Evolutionary conservation across 2,888 invertebrate genomes (phyloP), one percentile per base, ranked within the genome.

Genomic region (Entomobrya proxima): DNA sequence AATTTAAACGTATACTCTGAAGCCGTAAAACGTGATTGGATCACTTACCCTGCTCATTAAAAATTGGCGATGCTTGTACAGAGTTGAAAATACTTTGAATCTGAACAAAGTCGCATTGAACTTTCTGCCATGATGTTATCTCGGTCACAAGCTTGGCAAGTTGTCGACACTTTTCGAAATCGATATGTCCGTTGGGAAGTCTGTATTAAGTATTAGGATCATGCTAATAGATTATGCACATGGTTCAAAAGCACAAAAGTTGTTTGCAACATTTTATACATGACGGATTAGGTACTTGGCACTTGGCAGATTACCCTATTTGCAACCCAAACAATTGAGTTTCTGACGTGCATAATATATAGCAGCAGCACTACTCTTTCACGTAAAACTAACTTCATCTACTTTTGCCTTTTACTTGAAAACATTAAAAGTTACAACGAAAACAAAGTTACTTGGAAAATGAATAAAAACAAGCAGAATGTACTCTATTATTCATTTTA

Each of bases 121-220:
- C 95, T 92, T 96, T 95, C 91, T 97, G 97, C 96, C 96, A 95
- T 88, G 95, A 94, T 92, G 96, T 95, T 92, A 97, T 93, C 91
- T 96, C 96, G 88, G 96, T 95, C 90, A 98, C 96, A 93, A 97
- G 97, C 91, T 98, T 97, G 86, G 98, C 96, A 88, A 98, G 93
- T 91, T 97, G 95, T 94, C 96, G 95, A 92, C 98, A 98, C 93
- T 98, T 98, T 93, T 98, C 97, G 92, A 98, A 98, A 93, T 98
- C 98, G 91, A 98, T 96, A 92, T 98, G 97, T 88, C 96, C 96
- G 92, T 96, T 96, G 86, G 95, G 95, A 90, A 96, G 93, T 91
- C 95, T 95, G 91, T 24, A 21, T 9, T 15, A 50, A 11, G n/a
- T n/a, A 7, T 3, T 47, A 7, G 50, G 18, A 50, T n/a, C 21